Base-by-base conservation (phyloP, 2,888 invertebrate species). In the Neoaliturus tenellus region DNA sequence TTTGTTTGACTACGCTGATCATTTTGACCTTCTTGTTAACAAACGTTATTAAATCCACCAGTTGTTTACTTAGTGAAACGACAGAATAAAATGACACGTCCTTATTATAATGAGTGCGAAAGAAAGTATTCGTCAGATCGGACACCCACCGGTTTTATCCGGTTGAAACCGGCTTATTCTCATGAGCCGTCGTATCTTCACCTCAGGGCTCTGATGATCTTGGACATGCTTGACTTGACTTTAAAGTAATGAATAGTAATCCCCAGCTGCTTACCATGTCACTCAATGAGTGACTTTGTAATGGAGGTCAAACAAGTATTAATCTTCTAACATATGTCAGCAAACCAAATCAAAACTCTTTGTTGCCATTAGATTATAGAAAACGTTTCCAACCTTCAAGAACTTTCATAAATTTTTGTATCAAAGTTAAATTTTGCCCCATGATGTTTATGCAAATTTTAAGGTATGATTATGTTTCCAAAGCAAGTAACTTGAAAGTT, bases 1-100 rank as follows among this genome's bases (percentile, higher is more conserved):
- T n/a, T n/a, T 3, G 35, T 35, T 39, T 35, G 69, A 69, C 23
- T n/a, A 69, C 39, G 17, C 39, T 44, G 39, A 75, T 28, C 44
- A 44, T 44, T 75, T 75, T 75, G 75, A 44, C 75, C 75, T 75
- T 75, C 44, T n/a, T 31, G n/a, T 75, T 39, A 75, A 39, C 20
- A 25, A 31, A 31, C 35, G 39, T 48, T 48, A 71, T 71, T 71
- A 25, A 75, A 75, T 25, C 12, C 5, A 12, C 17, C 1, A 28
- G 25, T 25, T 44, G 48, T 20, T 41, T 12, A 14, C 71, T 71
- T 14, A 23, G 20, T 71, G 2, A 71, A 69, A 69, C 8, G 25
- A 28, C 23, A 35, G 44, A 71, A 75, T 41, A 23, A 44, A 69
- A 75, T 6, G 25, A 23, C 75, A 75, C 28, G 75, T 75, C 75